phyloP scores from a whole-genome alignment of 2,888 invertebrate genomes.

The Chymomyza caudatula region DNA sequence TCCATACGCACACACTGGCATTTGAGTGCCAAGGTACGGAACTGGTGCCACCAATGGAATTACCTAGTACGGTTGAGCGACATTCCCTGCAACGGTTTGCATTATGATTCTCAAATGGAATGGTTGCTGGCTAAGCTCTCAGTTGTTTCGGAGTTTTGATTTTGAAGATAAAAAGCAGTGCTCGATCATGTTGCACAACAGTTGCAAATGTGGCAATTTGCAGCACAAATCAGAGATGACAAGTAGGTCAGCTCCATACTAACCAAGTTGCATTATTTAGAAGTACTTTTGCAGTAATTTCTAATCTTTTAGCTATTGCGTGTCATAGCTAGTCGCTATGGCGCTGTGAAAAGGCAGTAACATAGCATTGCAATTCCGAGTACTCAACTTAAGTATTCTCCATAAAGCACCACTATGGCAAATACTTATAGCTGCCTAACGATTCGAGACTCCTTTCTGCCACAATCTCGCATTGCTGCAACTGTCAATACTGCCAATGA shows the following conservation, averaged over 20 bases:
- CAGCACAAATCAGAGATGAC: not conserved
- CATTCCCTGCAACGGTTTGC: slow-evolving; percentile 61
- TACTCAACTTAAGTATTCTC: not conserved
- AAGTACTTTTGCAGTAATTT: not conserved
- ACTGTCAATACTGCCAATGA: slow-evolving; percentile 64
- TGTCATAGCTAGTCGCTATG: slow-evolving; percentile 1
- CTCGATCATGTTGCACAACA: not conserved
- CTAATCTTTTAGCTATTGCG: not conserved
- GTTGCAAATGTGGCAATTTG: not conserved
- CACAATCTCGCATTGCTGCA: slow-evolving; percentile 2
- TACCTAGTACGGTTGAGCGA: slow-evolving; percentile 46
- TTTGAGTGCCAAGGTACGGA: slow-evolving; percentile 38
- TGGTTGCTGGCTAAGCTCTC: slow-evolving; percentile 16
- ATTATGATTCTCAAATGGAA: slow-evolving; percentile 47
- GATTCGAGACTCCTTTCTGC: not conserved
- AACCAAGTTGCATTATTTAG: not conserved
- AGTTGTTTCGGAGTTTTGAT: slow-evolving; percentile 21
- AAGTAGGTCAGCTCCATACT: not conserved
- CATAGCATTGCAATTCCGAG: too few relatives aligned
- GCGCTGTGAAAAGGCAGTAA: slow-evolving; percentile 27
- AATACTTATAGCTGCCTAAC: not conserved
- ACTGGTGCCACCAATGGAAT: slow-evolving; percentile 33
- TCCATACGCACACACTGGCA: slow-evolving; percentile 43
- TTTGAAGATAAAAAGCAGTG: too few relatives aligned
- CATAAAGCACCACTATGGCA: not conserved